phyloP scores from a whole-genome alignment of 1,140 invertebrate species.

The Drosophila leontia region DNA sequence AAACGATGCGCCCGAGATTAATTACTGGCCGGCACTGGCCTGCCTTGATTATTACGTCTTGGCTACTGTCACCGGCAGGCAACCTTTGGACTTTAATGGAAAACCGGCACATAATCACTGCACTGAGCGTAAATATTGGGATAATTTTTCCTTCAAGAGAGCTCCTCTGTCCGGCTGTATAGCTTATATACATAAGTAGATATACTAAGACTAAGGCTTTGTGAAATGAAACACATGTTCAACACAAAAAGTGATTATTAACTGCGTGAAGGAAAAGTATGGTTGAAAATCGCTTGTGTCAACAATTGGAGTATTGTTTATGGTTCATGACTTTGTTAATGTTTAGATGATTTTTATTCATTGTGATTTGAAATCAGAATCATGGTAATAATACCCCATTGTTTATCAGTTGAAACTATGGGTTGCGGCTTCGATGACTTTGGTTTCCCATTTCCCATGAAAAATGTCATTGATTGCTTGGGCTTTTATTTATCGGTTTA shows the following conservation, averaged over 20 bases:
- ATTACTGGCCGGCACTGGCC: conserved; percentile 18
- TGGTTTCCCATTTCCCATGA: neutral
- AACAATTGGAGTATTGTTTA: conserved; percentile 5
- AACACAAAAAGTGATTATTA: conserved; percentile 1
- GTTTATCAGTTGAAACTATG: conserved; percentile 6
- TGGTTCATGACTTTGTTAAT: conserved; percentile 2
- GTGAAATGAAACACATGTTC: conserved; percentile 3
- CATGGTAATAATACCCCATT: conserved; percentile 1
- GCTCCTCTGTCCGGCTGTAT: neutral
- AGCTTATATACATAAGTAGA: neutral
- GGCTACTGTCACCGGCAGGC: conserved; percentile 15
- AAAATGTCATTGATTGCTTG: neutral
- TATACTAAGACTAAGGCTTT: neutral
- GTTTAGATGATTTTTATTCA: conserved; percentile 4
- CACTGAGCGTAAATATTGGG: conserved; percentile 11
- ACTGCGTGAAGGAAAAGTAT: conserved; percentile 12
- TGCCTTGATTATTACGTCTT: conserved; percentile 22
- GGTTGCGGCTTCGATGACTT: conserved; percentile 8
- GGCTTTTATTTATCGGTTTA: no score
- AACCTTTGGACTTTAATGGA: conserved; percentile 39
- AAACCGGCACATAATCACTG: conserved; percentile 23
- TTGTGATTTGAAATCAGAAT: conserved; percentile 2
- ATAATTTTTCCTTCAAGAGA: neutral
- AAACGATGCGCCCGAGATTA: conserved; percentile 18
- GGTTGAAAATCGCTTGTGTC: conserved; percentile 2